Evolutionary conservation across 2,888 invertebrate genomes (phyloP).

Genomic region (Rhaphigaster nebulosa): DNA sequence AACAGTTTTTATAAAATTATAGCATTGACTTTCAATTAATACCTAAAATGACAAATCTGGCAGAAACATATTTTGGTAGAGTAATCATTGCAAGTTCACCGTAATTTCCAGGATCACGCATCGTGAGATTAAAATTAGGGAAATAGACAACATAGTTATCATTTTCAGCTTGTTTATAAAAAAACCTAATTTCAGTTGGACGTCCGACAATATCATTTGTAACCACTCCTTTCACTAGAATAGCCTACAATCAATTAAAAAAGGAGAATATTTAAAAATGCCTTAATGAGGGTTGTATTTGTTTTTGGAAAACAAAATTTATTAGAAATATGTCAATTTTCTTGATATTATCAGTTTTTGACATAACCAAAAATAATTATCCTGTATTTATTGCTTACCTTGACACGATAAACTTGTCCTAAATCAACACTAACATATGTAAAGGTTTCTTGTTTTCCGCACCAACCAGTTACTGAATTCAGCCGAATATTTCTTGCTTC

Average conservation of each 20-base stretch:
- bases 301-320: not conserved
- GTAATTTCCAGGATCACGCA: constrained; percentile 96
- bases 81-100: constrained; percentile 97
- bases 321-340: not conserved
- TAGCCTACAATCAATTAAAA: constrained; percentile 72
- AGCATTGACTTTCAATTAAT: not conserved
- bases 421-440: constrained; percentile 96
- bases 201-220: constrained; percentile 95
- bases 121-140: constrained; percentile 94
- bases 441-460: constrained; percentile 96
- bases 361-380: not conserved
- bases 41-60: constrained; percentile 89
- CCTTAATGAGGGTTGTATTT: not conserved
- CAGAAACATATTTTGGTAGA: constrained; percentile 92
- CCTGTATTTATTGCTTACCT: constrained; percentile 68
- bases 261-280: not conserved
- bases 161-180: constrained; percentile 94
- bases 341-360: no score
- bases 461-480: constrained; percentile 96
- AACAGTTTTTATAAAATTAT: not conserved
- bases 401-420: constrained; percentile 91
- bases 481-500: constrained; percentile 90
- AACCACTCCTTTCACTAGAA: constrained; percentile 93
- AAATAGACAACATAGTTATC: constrained; percentile 97
- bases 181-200: constrained; percentile 96